Percentiles rank a stretch among this genome's conserved stretches.
These are phyloP conservation scores for Buathra laborator DNA, from an alignment of 2,888 invertebrate genomes.

Conservation along the genomic window DNA sequence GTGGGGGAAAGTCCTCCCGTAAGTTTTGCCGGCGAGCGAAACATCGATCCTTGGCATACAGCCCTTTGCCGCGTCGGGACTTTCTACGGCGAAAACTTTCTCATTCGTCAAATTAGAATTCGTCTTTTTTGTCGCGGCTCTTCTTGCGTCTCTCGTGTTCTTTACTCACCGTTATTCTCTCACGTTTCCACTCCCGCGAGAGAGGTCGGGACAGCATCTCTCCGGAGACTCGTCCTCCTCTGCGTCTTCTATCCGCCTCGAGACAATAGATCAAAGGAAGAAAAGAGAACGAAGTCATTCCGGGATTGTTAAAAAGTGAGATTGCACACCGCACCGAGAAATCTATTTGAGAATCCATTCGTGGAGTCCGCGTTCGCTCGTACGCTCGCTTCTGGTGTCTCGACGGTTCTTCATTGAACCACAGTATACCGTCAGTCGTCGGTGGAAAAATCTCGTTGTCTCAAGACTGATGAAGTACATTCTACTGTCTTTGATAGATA, in stretches of 20 bases:
- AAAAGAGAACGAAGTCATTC: constrained; percentile 59
- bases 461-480: constrained; percentile 6
- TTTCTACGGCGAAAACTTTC: constrained; percentile 76
- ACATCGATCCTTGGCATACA: constrained; percentile 50
- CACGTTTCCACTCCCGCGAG: constrained; percentile 62
- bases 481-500: constrained; percentile 4
- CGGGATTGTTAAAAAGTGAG: constrained; percentile 61
- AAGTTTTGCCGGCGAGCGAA: constrained; percentile 27
- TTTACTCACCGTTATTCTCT: constrained; percentile 69
- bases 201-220: constrained; percentile 58
- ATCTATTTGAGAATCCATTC: constrained; percentile 64
- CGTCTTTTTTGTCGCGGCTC: constrained; percentile 76
- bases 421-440: not conserved
- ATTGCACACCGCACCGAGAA: constrained; percentile 34
- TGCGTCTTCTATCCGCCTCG: constrained; percentile 69
- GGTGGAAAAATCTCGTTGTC: constrained; percentile 30
- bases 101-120: constrained; percentile 83
- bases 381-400: not conserved
- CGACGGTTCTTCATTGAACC: not conserved
- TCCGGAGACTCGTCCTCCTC: constrained; percentile 62
- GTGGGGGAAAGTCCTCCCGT: constrained; percentile 5
- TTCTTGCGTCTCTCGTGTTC: constrained; percentile 73
- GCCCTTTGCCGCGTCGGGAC: constrained; percentile 62
- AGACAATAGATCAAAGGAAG: constrained; percentile 82
- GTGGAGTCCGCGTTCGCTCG: not conserved